These are phyloP conservation scores for Anas platyrhynchos DNA, from an alignment of 2,113 vertebrate species.

Conservation along the genomic window DNA sequence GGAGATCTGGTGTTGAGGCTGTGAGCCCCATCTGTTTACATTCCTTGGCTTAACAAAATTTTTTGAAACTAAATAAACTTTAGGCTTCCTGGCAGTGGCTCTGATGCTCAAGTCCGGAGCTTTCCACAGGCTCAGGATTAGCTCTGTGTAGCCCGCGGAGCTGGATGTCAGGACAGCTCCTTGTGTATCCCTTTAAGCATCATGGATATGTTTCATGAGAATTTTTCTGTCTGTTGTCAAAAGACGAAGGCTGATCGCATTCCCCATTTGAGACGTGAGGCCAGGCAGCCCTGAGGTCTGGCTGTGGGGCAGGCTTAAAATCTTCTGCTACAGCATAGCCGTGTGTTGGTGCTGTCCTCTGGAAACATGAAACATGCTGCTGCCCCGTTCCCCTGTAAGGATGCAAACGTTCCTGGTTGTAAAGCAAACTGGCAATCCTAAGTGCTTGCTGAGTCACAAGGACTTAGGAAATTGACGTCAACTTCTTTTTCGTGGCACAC, in stretches of 20 bases:
- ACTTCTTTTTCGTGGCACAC: not conserved
- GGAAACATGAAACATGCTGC: not conserved
- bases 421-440: not conserved
- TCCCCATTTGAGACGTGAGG: not conserved
- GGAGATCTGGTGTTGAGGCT: not conserved
- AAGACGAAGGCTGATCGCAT: not conserved
- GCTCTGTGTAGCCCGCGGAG: not conserved
- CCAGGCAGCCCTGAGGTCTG: not conserved
- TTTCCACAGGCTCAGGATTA: not conserved
- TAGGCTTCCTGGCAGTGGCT: not conserved
- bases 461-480: not conserved
- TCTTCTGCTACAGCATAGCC: not conserved
- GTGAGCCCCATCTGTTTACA: not conserved
- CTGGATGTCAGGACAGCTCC: not conserved
- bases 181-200: not conserved
- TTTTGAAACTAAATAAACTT: not conserved
- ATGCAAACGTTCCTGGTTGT: not conserved
- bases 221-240: not conserved
- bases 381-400: not conserved
- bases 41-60: not conserved
- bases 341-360: not conserved
- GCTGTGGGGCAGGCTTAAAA: not conserved
- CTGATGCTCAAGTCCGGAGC: not conserved
- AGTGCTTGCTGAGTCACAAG: not conserved
- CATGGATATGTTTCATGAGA: not conserved